These are phyloP conservation scores for Drosophila nigrodunni DNA, from an alignment of 1,140 invertebrate species.

Conservation along the genomic window DNA sequence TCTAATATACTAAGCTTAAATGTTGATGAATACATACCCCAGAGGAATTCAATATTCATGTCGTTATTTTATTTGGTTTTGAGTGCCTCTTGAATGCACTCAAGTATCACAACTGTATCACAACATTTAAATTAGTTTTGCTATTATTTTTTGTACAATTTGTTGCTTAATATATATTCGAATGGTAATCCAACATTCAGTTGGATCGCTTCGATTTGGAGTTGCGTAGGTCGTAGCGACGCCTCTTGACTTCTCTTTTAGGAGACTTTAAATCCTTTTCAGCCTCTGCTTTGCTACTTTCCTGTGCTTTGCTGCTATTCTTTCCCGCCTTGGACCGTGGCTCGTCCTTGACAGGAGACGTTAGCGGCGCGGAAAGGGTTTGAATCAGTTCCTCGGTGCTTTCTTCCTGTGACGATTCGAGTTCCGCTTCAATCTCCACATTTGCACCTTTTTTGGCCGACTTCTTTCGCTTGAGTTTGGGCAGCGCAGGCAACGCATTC, in stretches of 20 bases:
- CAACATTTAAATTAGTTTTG: background rate
- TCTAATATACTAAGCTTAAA: too few relatives aligned
- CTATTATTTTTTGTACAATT: conserved; percentile 10
- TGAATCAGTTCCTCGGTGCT: conserved; percentile 3
- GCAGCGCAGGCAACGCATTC: background rate
- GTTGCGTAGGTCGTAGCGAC: conserved; percentile 65
- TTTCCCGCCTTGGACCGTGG: background rate
- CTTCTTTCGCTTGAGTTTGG: conserved; percentile 16
- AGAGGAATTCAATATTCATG: background rate
- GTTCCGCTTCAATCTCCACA: background rate
- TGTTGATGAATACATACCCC: too few relatives aligned
- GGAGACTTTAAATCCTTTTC: conserved; percentile 28
- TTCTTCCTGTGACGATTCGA: background rate
- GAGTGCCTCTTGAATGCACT: background rate
- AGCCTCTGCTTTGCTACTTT: background rate
- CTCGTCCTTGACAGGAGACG: background rate
- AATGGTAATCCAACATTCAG: background rate
- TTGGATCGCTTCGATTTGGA: conserved; percentile 36
- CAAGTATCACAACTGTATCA: conserved; percentile 1
- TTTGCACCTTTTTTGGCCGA: background rate
- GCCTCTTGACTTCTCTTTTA: conserved; percentile 17
- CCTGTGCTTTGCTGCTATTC: background rate
- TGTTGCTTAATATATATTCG: conserved; percentile 7
- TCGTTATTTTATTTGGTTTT: background rate
- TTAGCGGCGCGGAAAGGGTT: background rate